phyloP scores from a whole-genome alignment of 2,888 invertebrate genomes.

The Microctonus brassicae region DNA sequence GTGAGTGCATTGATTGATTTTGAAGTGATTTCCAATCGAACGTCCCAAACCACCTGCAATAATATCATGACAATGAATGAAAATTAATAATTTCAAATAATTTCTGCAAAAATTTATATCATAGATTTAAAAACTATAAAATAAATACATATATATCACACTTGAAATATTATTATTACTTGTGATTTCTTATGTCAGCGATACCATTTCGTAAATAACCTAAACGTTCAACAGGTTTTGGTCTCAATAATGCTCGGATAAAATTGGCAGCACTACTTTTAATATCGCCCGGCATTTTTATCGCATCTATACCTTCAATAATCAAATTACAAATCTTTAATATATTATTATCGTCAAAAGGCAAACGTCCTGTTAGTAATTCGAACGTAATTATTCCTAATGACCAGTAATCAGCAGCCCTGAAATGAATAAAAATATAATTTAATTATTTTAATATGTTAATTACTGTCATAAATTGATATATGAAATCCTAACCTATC shows the following conservation, averaged over 20 bases:
- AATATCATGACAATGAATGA: neutral
- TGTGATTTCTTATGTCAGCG: slow-evolving; percentile 85
- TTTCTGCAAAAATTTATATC: neutral
- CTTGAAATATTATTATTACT: too few species aligned
- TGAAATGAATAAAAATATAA: slow-evolving; percentile 58
- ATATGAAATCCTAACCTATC: slow-evolving; percentile 71
- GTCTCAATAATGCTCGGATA: slow-evolving; percentile 85
- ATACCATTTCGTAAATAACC: slow-evolving; percentile 90
- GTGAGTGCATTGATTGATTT: slow-evolving; percentile 77
- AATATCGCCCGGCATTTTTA: slow-evolving; percentile 83
- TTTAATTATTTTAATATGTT: neutral
- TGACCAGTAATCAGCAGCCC: slow-evolving; percentile 93
- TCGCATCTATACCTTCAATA: slow-evolving; percentile 90
- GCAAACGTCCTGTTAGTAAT: slow-evolving; percentile 86
- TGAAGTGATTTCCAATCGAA: slow-evolving; percentile 88
- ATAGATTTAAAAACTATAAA: neutral
- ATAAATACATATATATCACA: neutral
- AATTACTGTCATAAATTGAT: slow-evolving; percentile 2
- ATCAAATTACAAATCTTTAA: slow-evolving; percentile 89
- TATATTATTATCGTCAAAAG: slow-evolving; percentile 88
- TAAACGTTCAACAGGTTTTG: slow-evolving; percentile 86
- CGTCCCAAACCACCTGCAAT: slow-evolving; percentile 85
- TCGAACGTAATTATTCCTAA: slow-evolving; percentile 89
- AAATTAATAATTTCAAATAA: too few species aligned
- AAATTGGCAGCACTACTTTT: slow-evolving; percentile 83